Evolutionary conservation across 1,140 invertebrate species (phyloP), one percentile per base, ranked within the genome.

Genomic region (Oncopeltus fasciatus): DNA sequence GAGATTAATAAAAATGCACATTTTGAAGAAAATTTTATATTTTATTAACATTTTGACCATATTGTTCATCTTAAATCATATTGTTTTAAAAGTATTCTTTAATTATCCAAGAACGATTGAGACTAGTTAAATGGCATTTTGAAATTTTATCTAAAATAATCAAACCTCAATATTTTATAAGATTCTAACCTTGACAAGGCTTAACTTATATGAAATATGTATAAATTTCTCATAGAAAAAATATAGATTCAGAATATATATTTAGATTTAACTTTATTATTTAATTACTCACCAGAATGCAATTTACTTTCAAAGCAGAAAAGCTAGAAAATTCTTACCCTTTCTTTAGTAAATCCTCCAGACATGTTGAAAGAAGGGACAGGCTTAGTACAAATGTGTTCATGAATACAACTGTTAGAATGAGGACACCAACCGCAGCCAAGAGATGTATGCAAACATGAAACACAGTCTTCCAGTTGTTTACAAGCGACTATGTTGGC

Each of bases 351-450:
- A 57, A 63, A 67, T 8, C 64, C 64, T 14, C 57, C 53, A 58
- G 61, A 27, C n/a, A n/a, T n/a, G n/a, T n/a, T n/a, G n/a, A n/a
- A n/a, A n/a, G 51, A 24, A 24, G 66, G 63, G 29, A 66, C 65
- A 24, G 60, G 68, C 43, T 67, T 62, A 43, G 68, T 70, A 56
- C 69, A 70, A 27, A 64, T 43, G n/a, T 51, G 44, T 9, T 69
- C 67, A 21, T 68, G 64, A 38, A 62, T 67, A 43, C 69, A 70
- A 9, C 29, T 64, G 21, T 63, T 63, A 2, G 59, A 47, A 24
- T 62, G 53, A 8, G 68, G 69, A 71, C 89, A 92, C 86, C 89
- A 93, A 0, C 86, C 81, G 74, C 90, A 93, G 20, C 81, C 78
- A 53, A 81, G 83, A 2, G 82, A 83, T 1, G 84, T 89, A 60